These are phyloP conservation scores for Zaprionus inermis DNA, from an alignment of 1,140 invertebrate genomes.

Conservation along the genomic window DNA sequence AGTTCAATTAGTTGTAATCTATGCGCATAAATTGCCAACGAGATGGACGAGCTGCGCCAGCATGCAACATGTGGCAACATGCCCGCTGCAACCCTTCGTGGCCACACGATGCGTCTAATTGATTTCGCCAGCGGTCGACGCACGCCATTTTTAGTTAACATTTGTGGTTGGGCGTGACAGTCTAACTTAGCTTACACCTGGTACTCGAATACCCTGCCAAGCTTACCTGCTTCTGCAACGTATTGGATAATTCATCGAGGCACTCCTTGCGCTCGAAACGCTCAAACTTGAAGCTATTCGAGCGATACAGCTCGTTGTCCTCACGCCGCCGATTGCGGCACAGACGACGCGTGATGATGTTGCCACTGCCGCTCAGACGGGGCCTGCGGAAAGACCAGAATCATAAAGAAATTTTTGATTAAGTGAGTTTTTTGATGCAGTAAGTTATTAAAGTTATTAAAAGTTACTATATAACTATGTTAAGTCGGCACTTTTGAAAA, in stretches of 20 bases:
- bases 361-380: constrained; percentile 73
- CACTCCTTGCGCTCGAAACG: constrained; percentile 89
- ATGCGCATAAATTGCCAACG: constrained; percentile 68
- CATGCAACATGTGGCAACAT: constrained; percentile 66
- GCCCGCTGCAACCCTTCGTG: constrained; percentile 24
- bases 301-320: constrained; percentile 92
- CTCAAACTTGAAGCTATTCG: constrained; percentile 94
- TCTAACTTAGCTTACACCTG: background rate
- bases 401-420: background rate
- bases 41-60: constrained; percentile 21
- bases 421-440: too few relatives aligned
- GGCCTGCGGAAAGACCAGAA: constrained; percentile 39
- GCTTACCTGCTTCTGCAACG: constrained; percentile 86
- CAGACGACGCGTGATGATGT: constrained; percentile 87
- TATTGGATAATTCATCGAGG: constrained; percentile 85
- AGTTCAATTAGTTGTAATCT: constrained; percentile 66
- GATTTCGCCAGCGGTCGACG: constrained; percentile 35
- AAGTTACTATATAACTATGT: too few relatives aligned
- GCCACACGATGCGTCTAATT: constrained; percentile 9
- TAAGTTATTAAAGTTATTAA: too few relatives aligned
- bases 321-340: constrained; percentile 88
- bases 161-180: background rate
- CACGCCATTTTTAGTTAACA: background rate
- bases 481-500: too few relatives aligned
- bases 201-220: constrained; percentile 10